Base-by-base conservation (phyloP, 2,113 vertebrate species). In the Tragelaphus buxtoni region DNA sequence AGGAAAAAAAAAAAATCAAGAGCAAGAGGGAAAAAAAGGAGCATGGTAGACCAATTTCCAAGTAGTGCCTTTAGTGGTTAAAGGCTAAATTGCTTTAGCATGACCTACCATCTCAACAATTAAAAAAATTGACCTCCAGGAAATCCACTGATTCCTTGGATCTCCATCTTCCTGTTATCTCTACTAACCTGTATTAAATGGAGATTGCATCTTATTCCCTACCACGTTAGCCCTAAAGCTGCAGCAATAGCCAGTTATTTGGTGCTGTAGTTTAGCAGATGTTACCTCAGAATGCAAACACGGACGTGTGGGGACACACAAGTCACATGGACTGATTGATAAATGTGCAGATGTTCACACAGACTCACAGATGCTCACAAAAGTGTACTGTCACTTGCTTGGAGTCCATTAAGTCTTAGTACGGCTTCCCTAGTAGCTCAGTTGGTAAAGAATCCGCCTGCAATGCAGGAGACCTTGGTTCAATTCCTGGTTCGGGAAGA, bases 1-100 rank as follows among this genome's bases (percentile, higher is more conserved):
- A 86, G 87, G 26, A 72, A 79, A 63, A 72, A 79, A 63, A 69
- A 47, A 49, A 91, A n/a, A n/a, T 60, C 77, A 45, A 39, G 39
- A 42, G 69, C 35, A 74, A 74, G 76, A 85, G 61, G 30, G 35
- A 69, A n/a, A 20, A 51, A 49, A 47, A 5, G 30, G 45, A 53
- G 1, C 76, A 96, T 28, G 60, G 28, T 26, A 61, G 92, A 93
- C 65, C 45, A 77, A 77, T 87, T 95, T 96, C 55, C 80, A 95
- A 93, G 74, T 76, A 85, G 55, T 82, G n/a, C 47, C 51, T 87
- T 95, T 92, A 87, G 80, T 90, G 65, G 58, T 87, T 91, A 95
- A 94, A 93, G 93, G 74, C 74, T 91, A 93, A 96, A 91, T 84
- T 98, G 87, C 58, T 97, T 97, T 39, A 49, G 53, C 47, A 87